Evolutionary conservation across 2,888 invertebrate genomes (phyloP).

Genomic region (Pseudolycoriella hygida): DNA sequence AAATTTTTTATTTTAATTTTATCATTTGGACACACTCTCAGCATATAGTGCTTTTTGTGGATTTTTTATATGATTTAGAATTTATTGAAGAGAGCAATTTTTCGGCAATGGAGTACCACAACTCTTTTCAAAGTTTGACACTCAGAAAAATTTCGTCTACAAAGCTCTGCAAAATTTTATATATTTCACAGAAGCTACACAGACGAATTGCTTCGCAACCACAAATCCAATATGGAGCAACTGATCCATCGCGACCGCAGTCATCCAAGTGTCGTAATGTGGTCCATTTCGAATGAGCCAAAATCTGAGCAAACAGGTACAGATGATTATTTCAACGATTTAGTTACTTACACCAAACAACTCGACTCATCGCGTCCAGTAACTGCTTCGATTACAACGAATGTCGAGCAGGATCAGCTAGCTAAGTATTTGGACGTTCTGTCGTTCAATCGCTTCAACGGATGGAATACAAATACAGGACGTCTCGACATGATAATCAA

Average conservation of each 20-base stretch:
- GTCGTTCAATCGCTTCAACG: conserved; percentile 92
- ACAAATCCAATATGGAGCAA: conserved; percentile 33
- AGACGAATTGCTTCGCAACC: conserved; percentile 49
- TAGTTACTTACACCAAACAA: conserved; percentile 57
- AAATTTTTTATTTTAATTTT: too few relatives aligned
- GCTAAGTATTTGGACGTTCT: conserved; percentile 71
- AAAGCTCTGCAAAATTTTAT: too few relatives aligned
- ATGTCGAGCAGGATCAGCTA: conserved; percentile 40
- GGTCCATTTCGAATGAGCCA: conserved; percentile 95
- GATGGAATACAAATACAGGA: conserved; percentile 83
- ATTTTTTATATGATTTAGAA: too few relatives aligned
- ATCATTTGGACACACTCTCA: too few relatives aligned
- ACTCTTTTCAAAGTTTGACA: too few relatives aligned
- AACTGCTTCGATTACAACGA: conserved; percentile 59
- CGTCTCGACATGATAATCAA: conserved; percentile 53
- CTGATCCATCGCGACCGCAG: too few relatives aligned
- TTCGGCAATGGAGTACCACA: too few relatives aligned
- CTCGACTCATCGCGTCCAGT: conserved; percentile 71
- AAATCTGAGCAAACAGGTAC: conserved; percentile 31
- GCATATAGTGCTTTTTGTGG: too few relatives aligned
- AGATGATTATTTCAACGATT: conserved; percentile 31
- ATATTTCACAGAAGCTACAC: conserved; percentile 30
- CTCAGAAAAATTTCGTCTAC: too few relatives aligned
- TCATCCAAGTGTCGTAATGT: conserved; percentile 40
- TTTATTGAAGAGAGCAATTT: too few relatives aligned